Base-by-base conservation (phyloP, 2,888 invertebrate species). In the Pterostichus niger region DNA sequence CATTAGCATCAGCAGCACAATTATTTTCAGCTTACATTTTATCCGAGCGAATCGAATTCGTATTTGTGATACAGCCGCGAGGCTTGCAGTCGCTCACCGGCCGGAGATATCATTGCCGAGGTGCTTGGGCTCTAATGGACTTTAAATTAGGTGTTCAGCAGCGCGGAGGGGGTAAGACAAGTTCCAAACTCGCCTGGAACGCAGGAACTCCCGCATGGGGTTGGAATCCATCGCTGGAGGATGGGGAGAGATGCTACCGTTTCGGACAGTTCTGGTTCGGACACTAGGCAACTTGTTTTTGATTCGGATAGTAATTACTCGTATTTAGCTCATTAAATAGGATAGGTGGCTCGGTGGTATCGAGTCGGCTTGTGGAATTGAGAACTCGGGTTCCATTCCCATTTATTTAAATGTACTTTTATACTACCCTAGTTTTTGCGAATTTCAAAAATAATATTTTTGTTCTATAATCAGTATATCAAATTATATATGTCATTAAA, bases 51-150 rank as follows among this genome's bases (percentile, higher is more conserved):
- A 64, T 64, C 64, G 64, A 64, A 64, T 64, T 64, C 64, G 64
- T 64, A 64, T 64, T 64, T 64, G 35, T 64, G 64, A 35, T 35
- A 64, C 35, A 64, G 35, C 59, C 6, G 24, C 59, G 59, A n/a
- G 33, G 33, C n/a, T 13, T n/a, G 49, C 49, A 49, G 49, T 11
- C n/a, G 49, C 13, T 49, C 49, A 13, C 49, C 49, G 13, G 31
- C 35, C 6, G 64, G 13, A 64, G 64, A 64, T 64, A 64, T 64
- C 64, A 64, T 59, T 59, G 64, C 64, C 64, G 64, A 64, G 64
- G 64, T 64, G 64, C 64, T 64, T 64, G 64, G 64, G 64, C 35
- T 35, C 64, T 64, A 64, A 64, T 64, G 64, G 64, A 64, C 64
- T 64, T 64, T 64, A 64, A 64, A 64, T 64, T 64, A 64, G 64